phyloP scores from a whole-genome alignment of 2,888 invertebrate genomes.

The Teinopalpus imperialis region DNA sequence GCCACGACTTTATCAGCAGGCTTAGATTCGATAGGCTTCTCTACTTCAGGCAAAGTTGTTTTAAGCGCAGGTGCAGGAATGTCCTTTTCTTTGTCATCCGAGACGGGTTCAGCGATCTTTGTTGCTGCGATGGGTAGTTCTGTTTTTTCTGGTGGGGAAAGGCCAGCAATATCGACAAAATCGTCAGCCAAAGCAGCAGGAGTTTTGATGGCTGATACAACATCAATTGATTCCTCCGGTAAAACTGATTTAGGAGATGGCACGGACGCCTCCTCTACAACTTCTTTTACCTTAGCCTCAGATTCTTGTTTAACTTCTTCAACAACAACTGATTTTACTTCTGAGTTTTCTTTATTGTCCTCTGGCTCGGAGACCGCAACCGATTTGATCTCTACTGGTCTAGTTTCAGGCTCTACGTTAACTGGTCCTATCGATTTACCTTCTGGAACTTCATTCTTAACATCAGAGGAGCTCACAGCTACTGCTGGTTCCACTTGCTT shows the following conservation, averaged over 20 bases:
- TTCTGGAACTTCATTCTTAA: conserved; percentile 42
- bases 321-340: conserved; percentile 39
- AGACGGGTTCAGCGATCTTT: conserved; percentile 58
- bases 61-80: conserved; percentile 29
- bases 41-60: conserved; percentile 31
- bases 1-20: conserved; percentile 32
- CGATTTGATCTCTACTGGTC: conserved; percentile 31
- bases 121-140: conserved; percentile 52
- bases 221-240: conserved; percentile 51
- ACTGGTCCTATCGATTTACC: conserved; percentile 40
- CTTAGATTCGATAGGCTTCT: conserved; percentile 35
- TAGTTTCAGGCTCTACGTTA: conserved; percentile 34
- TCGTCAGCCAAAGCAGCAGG: conserved; percentile 63
- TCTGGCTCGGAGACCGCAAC: conserved; percentile 37
- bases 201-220: conserved; percentile 54
- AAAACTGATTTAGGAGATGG: conserved; percentile 45
- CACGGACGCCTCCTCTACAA: conserved; percentile 40
- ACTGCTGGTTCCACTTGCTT: conserved; percentile 37
- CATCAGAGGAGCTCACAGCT: conserved; percentile 41
- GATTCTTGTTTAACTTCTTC: conserved; percentile 40
- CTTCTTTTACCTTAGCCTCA: conserved; percentile 52
- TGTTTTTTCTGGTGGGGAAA: conserved; percentile 49
- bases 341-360: conserved; percentile 41
- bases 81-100: conserved; percentile 50
- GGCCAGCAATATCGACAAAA: conserved; percentile 48